These are phyloP conservation scores for Apus apus DNA, from an alignment of 2,113 vertebrate species.

Conservation along the genomic window DNA sequence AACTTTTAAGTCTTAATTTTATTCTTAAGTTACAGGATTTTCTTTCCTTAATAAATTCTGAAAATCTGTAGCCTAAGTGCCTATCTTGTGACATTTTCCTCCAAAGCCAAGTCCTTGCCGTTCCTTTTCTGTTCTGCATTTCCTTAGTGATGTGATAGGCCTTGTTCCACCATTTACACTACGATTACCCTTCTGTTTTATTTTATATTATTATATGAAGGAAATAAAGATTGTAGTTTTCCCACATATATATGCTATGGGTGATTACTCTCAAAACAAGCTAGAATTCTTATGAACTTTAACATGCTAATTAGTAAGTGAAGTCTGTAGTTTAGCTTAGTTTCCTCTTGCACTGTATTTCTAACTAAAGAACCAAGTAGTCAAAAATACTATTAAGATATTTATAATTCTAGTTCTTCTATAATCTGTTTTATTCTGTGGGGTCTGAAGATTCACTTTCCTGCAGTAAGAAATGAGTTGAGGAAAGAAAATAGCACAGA, in stretches of 20 bases:
- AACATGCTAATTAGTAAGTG: neutral
- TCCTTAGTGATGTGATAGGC: neutral
- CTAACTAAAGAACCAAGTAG: neutral
- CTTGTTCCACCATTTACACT: neutral
- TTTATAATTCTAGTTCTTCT: neutral
- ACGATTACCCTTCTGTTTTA: neutral
- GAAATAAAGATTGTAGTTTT: neutral
- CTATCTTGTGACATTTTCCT: neutral
- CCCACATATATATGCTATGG: neutral
- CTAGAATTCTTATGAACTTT: neutral
- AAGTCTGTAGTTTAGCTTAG: neutral
- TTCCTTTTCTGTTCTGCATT: neutral
- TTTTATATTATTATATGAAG: neutral
- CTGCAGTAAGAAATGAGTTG: neutral
- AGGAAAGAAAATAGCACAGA: neutral
- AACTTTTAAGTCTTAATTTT: constrained; percentile 67
- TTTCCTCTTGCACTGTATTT: neutral
- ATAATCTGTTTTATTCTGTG: neutral
- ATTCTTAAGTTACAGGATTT: constrained; percentile 50
- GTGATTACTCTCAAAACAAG: neutral
- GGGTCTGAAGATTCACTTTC: neutral
- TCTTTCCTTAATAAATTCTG: neutral
- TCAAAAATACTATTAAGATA: neutral
- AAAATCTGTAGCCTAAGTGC: neutral
- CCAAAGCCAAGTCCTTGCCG: neutral